These are phyloP conservation scores for Cladorhizidae sp. DNA, from an alignment of 37 sponge, comb jelly and placozoan genomes.

Conservation along the genomic window DNA sequence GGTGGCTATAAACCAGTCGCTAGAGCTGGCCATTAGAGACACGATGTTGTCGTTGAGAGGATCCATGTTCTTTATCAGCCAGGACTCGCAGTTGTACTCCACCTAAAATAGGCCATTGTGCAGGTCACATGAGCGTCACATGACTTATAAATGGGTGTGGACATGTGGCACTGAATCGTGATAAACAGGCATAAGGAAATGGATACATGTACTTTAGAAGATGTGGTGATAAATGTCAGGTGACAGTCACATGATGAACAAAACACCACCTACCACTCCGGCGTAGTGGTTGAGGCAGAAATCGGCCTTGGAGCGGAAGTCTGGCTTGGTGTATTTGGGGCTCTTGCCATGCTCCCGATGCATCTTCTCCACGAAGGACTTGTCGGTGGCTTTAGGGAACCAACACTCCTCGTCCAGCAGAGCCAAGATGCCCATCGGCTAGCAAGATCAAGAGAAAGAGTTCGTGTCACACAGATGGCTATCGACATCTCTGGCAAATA, in stretches of 20 bases:
- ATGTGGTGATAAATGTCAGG: neutral
- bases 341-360: constrained; percentile 73
- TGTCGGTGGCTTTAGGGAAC: constrained; percentile 99
- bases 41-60: constrained; percentile 98
- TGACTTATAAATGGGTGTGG: neutral
- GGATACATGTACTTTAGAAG: neutral
- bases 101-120: constrained; percentile 62
- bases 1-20: constrained; percentile 80
- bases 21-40: constrained; percentile 81
- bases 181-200: neutral
- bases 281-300: constrained; percentile 97
- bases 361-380: constrained; percentile 91
- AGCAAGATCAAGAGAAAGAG: constrained; percentile 11
- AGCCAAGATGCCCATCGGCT: constrained; percentile 95
- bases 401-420: constrained; percentile 99
- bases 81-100: constrained; percentile 86
- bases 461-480: neutral
- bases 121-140: neutral
- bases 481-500: neutral
- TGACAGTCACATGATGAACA: constrained; percentile 2
- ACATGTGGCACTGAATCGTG: neutral
- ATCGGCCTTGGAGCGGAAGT: constrained; percentile 94
- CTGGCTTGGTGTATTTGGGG: constrained; percentile 88
- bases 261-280: constrained; percentile 77
- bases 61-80: constrained; percentile 99